A percentile compares a stretch with the other conserved stretches of the same genome.
Evolutionary conservation across 2,797 vertebrate species (phyloP).

Genomic region (Sibirionetta formosa): DNA sequence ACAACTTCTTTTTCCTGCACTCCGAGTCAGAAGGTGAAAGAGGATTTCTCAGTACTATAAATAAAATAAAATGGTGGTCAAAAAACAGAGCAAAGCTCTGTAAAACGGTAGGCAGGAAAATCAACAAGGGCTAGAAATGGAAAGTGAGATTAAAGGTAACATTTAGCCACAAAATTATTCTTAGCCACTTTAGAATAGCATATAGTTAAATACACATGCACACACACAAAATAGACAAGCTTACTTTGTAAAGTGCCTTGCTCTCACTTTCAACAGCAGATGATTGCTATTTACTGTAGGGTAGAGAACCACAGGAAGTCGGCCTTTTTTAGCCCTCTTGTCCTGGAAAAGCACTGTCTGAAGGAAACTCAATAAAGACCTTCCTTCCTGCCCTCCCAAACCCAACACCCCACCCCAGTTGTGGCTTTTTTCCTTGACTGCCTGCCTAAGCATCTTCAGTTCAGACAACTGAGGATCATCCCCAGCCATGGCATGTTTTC

Average conservation of each 20-base stretch:
- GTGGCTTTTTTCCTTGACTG: background rate
- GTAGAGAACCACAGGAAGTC: constrained; percentile 46
- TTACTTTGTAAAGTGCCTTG: constrained; percentile 41
- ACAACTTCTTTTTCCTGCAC: background rate
- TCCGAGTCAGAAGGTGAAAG: background rate
- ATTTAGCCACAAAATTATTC: constrained; percentile 54
- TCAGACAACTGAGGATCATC: background rate
- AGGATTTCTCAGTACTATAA: constrained; percentile 60
- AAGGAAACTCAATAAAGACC: background rate
- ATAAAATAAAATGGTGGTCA: constrained; percentile 53
- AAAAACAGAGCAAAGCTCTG: constrained; percentile 66
- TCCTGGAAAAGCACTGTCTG: background rate
- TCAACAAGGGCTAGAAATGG: constrained; percentile 76
- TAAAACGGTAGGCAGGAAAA: constrained; percentile 71
- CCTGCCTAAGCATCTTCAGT: background rate
- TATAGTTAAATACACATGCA: constrained; percentile 37
- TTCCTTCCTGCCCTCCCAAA: background rate
- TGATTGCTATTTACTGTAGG: constrained; percentile 66
- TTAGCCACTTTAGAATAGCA: constrained; percentile 74
- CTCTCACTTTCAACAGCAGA: constrained; percentile 55
- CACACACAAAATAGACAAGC: background rate
- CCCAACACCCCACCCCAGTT: background rate
- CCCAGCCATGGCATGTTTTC: background rate
- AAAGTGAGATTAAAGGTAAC: constrained; percentile 75
- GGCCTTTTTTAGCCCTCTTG: constrained; percentile 35